phyloP scores from a whole-genome alignment of 2,113 vertebrate species.

The Vulpes vulpes region DNA sequence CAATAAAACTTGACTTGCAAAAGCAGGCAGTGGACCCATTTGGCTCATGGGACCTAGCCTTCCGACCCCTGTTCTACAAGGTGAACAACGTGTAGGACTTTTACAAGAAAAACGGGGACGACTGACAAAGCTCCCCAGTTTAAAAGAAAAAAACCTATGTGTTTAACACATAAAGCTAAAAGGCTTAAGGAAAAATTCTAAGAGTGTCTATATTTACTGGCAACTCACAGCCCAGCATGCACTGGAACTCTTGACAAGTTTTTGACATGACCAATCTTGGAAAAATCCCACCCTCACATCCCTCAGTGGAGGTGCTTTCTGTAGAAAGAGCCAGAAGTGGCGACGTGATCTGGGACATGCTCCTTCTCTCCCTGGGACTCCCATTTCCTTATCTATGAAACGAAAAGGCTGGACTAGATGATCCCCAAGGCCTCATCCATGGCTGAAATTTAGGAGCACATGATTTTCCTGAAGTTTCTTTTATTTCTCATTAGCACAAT shows the following conservation, averaged over 20 bases:
- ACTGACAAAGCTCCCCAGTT: neutral
- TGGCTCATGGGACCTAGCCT: neutral
- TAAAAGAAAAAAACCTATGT: neutral
- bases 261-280: neutral
- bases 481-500: conserved; percentile 67
- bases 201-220: neutral
- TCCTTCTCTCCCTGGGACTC: neutral
- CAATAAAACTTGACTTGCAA: neutral
- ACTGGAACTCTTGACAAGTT: neutral
- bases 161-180: neutral
- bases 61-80: neutral
- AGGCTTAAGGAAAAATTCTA: neutral
- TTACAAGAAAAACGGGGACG: neutral
- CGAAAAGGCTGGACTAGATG: neutral
- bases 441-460: conserved; percentile 37
- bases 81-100: neutral
- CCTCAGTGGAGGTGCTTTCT: neutral
- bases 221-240: neutral
- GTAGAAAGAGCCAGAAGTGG: conserved; percentile 19
- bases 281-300: neutral
- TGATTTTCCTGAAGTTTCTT: conserved; percentile 70
- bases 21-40: neutral
- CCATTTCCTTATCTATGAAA: conserved; percentile 56
- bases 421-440: conserved; percentile 4
- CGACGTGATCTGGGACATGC: conserved; percentile 47